Conservation (phyloP, 2,113 vertebrate genomes). For the Neogobius melanostomus region DNA sequence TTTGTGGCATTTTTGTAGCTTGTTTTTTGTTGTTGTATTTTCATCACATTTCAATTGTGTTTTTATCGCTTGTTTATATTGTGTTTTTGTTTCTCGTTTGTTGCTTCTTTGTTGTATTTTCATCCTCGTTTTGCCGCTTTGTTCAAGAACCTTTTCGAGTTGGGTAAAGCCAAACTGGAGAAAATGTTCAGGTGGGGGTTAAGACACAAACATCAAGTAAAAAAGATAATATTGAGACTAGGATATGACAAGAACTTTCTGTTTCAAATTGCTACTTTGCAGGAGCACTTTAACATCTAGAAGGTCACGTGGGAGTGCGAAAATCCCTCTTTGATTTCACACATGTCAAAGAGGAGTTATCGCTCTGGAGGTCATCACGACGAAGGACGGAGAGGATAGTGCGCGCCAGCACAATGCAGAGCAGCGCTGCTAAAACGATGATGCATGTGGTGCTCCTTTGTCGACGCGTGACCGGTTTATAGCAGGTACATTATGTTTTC, state of each 20-base stretch:
- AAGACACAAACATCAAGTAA: not conserved
- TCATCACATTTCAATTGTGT: too few relatives aligned
- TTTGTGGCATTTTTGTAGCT: too few relatives aligned
- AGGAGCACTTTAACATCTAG: not conserved
- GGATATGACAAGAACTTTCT: not conserved
- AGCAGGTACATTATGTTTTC: conserved; percentile 11
- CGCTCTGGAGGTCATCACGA: not conserved
- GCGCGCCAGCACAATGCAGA: not conserved
- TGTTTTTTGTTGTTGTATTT: too few relatives aligned
- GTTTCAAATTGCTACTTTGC: not conserved
- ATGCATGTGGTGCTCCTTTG: not conserved
- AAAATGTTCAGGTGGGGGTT: not conserved
- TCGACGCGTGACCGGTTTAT: not conserved
- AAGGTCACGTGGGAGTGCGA: not conserved
- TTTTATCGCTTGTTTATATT: too few relatives aligned
- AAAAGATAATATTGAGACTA: not conserved
- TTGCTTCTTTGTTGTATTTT: too few relatives aligned
- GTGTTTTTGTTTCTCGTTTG: too few relatives aligned
- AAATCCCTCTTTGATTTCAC: not conserved
- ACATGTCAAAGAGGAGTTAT: not conserved
- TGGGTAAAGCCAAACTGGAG: not conserved
- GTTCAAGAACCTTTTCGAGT: too few relatives aligned
- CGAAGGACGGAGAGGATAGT: not conserved
- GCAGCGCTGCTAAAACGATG: not conserved
- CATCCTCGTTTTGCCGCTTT: too few relatives aligned